Evolutionary conservation across 2,113 vertebrate species (phyloP).

Genomic region (Microtus ochrogaster): DNA sequence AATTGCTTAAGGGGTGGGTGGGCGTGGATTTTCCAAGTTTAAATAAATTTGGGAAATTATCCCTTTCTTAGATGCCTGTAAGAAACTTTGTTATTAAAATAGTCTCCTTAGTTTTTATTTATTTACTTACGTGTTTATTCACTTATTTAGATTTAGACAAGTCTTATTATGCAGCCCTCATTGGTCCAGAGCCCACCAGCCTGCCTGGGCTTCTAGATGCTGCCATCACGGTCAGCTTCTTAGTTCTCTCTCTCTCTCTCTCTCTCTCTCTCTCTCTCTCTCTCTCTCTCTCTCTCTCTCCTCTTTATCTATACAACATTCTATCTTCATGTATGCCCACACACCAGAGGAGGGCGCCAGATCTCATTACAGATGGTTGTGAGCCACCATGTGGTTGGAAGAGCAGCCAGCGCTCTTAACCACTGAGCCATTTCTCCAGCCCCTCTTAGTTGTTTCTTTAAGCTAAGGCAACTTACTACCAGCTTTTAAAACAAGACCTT

Average conservation of each 20-base stretch:
- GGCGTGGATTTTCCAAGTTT: not conserved
- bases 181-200: not conserved
- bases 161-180: not conserved
- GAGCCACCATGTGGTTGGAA: too few species aligned
- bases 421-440: too few species aligned
- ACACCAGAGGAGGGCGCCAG: too few species aligned
- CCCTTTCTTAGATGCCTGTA: not conserved
- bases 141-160: not conserved
- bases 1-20: not conserved
- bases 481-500: not conserved
- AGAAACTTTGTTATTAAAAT: not conserved
- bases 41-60: conserved; percentile 2
- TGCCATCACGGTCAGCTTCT: not conserved
- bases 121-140: not conserved
- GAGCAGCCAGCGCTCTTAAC: too few species aligned
- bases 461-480: not conserved
- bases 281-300: too few species aligned
- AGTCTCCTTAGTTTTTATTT: not conserved
- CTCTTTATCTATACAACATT: too few species aligned
- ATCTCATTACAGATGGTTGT: too few species aligned
- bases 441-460: not conserved
- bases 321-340: too few species aligned
- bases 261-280: too few species aligned
- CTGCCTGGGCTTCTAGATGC: not conserved
- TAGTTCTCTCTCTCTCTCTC: too few species aligned